Base-by-base conservation (phyloP, 2,888 invertebrate species). In the Icerya purchasi region DNA sequence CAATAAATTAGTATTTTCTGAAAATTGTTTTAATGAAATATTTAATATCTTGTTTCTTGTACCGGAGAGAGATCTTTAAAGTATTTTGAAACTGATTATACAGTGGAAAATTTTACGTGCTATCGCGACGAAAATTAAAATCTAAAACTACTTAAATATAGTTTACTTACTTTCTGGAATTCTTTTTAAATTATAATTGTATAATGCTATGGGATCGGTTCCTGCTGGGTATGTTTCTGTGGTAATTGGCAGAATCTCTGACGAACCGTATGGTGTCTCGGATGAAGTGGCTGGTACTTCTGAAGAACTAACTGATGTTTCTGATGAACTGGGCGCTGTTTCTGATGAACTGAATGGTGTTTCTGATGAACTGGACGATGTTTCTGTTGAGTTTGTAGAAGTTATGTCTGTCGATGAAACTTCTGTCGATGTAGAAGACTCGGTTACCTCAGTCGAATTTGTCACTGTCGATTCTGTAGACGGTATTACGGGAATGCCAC, bases 401-500 rank as follows among this genome's bases (percentile, higher is more conserved):
- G 22, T 53, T 22, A n/a, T 55, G 58, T 50, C 53, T 20, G 59
- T 22, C 10, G 61, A 49, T 53, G 57, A 52, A 49, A 61, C 22
- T 59, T 54, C n/a, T 59, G 62, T 57, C n/a, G 57, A 22, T n/a
- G 58, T 49, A 3, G 61, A 54, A 22, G 61, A 54, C 50, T 52
- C 61, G 3, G 53, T 53, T 25, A 50, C 60, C 20, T 59, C 58
- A 14, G 59, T 54, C 18, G 53, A 52, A 1, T 61, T 60, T 5
- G 57, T 55, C 2, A 55, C 61, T 54, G 65, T 22, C 64, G 63
- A 56, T 52, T 62, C 59, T 2, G 66, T 63, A 22, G 62, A 62
- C 10, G 63, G 65, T 54, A 59, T 67, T 61, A 49, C 67, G 59
- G 64, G 65, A 66, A 14, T 69, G 8, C 72, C 73, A 63, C 70